Evolutionary conservation across 2,113 vertebrate species (phyloP).

Genomic region (Platichthys flesus): DNA sequence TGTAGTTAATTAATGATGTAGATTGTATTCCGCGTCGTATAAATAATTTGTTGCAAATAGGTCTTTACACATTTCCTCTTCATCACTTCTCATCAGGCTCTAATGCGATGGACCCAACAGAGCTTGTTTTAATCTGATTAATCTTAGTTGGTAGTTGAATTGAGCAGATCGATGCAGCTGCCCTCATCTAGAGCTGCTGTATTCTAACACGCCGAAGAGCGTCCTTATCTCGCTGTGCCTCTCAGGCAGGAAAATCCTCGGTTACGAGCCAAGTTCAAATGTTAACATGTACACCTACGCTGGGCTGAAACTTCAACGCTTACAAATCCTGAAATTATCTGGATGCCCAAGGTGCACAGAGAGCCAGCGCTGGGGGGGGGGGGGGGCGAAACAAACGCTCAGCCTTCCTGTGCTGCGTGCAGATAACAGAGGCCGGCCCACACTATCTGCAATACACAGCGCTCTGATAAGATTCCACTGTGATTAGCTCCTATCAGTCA

Average conservation of each 20-base stretch:
- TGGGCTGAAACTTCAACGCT: conserved; percentile 45
- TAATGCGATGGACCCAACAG: background rate
- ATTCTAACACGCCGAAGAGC: conserved; percentile 58
- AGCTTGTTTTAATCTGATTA: conserved; percentile 58
- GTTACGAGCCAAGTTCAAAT: conserved; percentile 44
- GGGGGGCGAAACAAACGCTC: conserved; percentile 43
- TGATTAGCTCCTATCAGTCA: conserved; percentile 73
- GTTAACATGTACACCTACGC: conserved; percentile 64
- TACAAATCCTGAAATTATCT: conserved; percentile 68
- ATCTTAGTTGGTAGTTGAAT: conserved; percentile 65
- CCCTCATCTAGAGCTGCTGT: conserved; percentile 52
- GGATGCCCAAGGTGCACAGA: conserved; percentile 46
- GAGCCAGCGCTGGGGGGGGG: conserved; percentile 46
- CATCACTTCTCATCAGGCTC: conserved; percentile 9
- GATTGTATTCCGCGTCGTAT: conserved; percentile 32
- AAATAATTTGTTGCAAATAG: conserved; percentile 31
- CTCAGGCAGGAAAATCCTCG: conserved; percentile 49
- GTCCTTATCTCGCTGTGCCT: conserved; percentile 64
- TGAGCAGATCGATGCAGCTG: conserved; percentile 57
- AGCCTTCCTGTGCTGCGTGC: conserved; percentile 39
- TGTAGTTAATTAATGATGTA: conserved; percentile 41
- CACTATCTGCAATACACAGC: conserved; percentile 45
- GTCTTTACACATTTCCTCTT: conserved; percentile 11
- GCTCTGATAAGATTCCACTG: conserved; percentile 68
- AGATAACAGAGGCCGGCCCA: conserved; percentile 64